Percentiles rank a stretch among this genome's conserved stretches.
Conservation (phyloP, 2,113 vertebrate species). For the Miniopterus natalensis region DNA sequence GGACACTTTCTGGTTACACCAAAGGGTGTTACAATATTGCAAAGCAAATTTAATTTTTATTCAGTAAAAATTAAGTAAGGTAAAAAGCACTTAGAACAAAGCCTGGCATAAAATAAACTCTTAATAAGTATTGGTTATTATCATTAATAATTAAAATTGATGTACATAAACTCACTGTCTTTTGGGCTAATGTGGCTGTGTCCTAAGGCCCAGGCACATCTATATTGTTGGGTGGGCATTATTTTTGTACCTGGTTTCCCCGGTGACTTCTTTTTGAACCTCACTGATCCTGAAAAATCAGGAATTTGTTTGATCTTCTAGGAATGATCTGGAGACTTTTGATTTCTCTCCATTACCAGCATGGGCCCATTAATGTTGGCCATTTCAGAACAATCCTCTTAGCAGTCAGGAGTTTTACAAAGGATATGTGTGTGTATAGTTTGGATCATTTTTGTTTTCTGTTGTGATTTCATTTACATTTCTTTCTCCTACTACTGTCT, state of each 20-base stretch:
- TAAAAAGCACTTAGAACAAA: constrained; percentile 12
- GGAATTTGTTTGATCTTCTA: background rate
- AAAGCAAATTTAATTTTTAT: constrained; percentile 3
- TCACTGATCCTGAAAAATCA: background rate
- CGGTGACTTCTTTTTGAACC: background rate
- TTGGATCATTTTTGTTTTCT: constrained; percentile 26
- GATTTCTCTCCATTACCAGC: background rate
- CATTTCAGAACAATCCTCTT: background rate
- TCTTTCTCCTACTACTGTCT: background rate
- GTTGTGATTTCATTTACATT: background rate
- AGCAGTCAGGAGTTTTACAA: background rate
- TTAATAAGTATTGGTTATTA: background rate
- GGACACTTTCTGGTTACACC: background rate
- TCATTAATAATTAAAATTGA: background rate
- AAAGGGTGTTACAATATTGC: background rate
- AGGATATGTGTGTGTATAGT: background rate
- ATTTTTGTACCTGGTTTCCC: background rate
- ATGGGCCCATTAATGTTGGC: background rate
- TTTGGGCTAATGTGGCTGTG: background rate
- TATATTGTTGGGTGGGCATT: background rate
- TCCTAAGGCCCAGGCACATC: background rate
- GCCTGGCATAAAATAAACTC: background rate
- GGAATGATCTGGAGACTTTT: background rate
- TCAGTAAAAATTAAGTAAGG: constrained; percentile 15
- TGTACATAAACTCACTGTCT: background rate